Evolutionary conservation across 2,113 vertebrate genomes (phyloP), one percentile per base, ranked within the genome.

Genomic region (Chiloscyllium plagiosum): DNA sequence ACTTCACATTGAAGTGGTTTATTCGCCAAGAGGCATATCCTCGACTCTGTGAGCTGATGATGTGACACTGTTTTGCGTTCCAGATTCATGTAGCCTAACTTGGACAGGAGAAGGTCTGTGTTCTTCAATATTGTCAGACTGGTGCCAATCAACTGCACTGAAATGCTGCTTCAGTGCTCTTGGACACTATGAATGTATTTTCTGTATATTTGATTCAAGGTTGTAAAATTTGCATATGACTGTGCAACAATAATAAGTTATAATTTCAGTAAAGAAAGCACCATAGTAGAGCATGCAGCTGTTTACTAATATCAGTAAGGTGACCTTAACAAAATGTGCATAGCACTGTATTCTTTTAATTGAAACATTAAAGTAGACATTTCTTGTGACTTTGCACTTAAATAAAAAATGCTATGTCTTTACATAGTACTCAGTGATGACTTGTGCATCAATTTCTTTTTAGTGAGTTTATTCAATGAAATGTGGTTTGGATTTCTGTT

Each of bases 1-100:
- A 96, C 98, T 98, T 98, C 98, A 98, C 97, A 98, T 98, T 98
- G 98, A 98, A 98, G 98, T 98, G 97, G 98, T 97, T 97, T 96
- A 96, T 97, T 96, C 96, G 95, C 76, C 95, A 52, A 86, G 94
- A 10, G 95, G 95, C 95, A 95, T 8, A 61, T 72, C 95, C 69
- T 95, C 86, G 95, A 96, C 96, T 96, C 85, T 52, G 85, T 96
- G 86, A 95, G 78, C 96, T 83, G 95, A 95, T 94, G 68, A 95
- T 69, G 94, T 95, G 94, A 95, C 68, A 72, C 69, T 95, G 61
- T 93, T 95, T 72, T 72, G 24, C 68, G 12, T 72, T 90, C 96
- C 96, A 83, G 70, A 56, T 78, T 72, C 47, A 65, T 78, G 61
- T 37, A 17, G 56, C 15, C 85, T 96, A 87, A 96, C 66, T 52